A percentile compares a stretch with the other conserved stretches of the same genome.
Evolutionary conservation across 2,888 invertebrate genomes (phyloP).

Genomic region (Oligia latruncula): DNA sequence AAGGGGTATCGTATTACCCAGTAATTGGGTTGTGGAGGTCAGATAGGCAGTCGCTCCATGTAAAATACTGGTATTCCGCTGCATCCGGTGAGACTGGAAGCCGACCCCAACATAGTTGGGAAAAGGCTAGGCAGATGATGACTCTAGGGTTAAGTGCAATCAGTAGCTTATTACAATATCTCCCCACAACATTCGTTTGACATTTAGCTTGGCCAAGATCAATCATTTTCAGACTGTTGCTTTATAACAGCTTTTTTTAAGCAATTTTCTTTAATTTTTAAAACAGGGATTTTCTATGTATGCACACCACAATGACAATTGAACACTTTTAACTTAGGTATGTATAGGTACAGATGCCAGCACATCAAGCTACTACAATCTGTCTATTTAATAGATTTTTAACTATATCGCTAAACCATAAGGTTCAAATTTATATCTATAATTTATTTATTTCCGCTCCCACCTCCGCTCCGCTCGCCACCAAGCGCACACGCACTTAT

Average conservation of each 20-base stretch:
- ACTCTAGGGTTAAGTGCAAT: background rate
- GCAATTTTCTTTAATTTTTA: background rate
- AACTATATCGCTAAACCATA: too few relatives aligned
- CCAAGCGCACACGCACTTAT: constrained; percentile 62
- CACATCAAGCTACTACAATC: too few relatives aligned
- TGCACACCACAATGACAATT: background rate
- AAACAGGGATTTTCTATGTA: too few relatives aligned
- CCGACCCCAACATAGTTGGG: too few relatives aligned
- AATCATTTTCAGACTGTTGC: background rate
- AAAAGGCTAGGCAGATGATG: too few relatives aligned
- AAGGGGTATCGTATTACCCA: too few relatives aligned
- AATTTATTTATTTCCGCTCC: constrained; percentile 24
- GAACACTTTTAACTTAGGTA: background rate
- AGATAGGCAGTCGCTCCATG: too few relatives aligned
- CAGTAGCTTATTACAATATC: background rate
- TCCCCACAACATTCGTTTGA: background rate
- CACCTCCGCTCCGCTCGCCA: constrained; percentile 45
- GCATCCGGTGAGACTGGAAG: too few relatives aligned
- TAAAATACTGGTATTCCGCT: too few relatives aligned
- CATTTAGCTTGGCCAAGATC: background rate
- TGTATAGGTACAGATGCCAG: too few relatives aligned
- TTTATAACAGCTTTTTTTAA: background rate
- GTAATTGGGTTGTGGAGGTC: too few relatives aligned
- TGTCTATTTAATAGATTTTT: too few relatives aligned
- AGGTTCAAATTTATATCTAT: background rate